These are phyloP conservation scores for Harpalus rufipes DNA, from an alignment of 2,888 invertebrate species.

Conservation along the genomic window DNA sequence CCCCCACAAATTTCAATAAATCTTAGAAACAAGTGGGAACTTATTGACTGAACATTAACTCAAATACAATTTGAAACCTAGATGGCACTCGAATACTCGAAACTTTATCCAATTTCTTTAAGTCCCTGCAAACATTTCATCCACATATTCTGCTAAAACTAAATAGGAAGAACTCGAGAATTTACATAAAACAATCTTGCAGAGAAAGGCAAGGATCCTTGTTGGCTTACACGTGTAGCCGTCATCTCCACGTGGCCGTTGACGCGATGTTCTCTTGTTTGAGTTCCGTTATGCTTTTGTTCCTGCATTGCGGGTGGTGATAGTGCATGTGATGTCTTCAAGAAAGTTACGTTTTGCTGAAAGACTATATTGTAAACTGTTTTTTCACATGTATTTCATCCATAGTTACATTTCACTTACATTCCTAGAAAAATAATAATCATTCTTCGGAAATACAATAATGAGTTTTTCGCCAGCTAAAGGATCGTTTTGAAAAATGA, in stretches of 20 bases:
- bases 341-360: background rate
- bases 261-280: slow-evolving; percentile 23
- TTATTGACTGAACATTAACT: slow-evolving; percentile 40
- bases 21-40: slow-evolving; percentile 23
- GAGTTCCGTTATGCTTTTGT: slow-evolving; percentile 4
- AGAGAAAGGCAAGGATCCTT: slow-evolving; percentile 1
- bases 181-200: slow-evolving; percentile 35
- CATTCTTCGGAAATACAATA: no score
- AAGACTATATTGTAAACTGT: no score
- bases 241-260: slow-evolving; percentile 30
- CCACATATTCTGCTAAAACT: slow-evolving; percentile 34
- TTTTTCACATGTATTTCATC: no score
- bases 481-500: background rate
- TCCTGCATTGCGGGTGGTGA: background rate
- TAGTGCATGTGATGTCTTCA: background rate
- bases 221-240: slow-evolving; percentile 9
- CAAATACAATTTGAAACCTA: slow-evolving; percentile 51
- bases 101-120: slow-evolving; percentile 54
- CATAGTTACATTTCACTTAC: no score
- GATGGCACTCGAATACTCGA: slow-evolving; percentile 29
- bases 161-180: slow-evolving; percentile 18
- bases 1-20: slow-evolving; percentile 24
- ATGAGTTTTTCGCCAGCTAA: background rate
- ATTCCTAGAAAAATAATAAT: no score
- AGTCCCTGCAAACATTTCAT: slow-evolving; percentile 30